A percentile compares a stretch with the other conserved stretches of the same genome.
Conservation (phyloP, 1,140 invertebrate species). For the Apis laboriosa region DNA sequence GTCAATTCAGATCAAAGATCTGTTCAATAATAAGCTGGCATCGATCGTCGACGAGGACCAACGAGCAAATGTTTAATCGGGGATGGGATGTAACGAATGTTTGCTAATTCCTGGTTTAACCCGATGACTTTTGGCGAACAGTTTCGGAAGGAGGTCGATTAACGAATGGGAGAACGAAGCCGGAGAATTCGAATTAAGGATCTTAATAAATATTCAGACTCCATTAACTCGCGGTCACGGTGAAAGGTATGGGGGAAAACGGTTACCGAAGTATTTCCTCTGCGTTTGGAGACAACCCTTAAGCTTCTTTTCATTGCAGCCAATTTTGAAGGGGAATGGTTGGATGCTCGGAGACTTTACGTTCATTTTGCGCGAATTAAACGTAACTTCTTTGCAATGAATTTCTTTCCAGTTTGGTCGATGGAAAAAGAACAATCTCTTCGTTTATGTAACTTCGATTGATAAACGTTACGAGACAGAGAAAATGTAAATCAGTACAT, state of each 20-base stretch:
- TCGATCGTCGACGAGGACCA: too few relatives aligned
- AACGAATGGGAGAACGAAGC: neutral
- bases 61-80: too few relatives aligned
- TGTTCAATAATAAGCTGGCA: too few relatives aligned
- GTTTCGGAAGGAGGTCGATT: constrained; percentile 18
- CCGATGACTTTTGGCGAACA: neutral
- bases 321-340: neutral
- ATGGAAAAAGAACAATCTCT: neutral
- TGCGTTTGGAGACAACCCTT: neutral
- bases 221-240: constrained; percentile 15
- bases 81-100: neutral
- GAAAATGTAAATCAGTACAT: too few relatives aligned
- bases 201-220: constrained; percentile 45
- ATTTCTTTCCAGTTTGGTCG: neutral
- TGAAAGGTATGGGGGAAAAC: neutral
- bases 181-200: constrained; percentile 33
- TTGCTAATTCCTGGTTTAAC: constrained; percentile 21
- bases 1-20: too few relatives aligned
- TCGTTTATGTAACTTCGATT: too few relatives aligned
- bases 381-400: neutral
- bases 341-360: neutral
- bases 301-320: constrained; percentile 23
- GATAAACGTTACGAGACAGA: too few relatives aligned
- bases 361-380: neutral
- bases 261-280: neutral